Percentiles rank a stretch among this genome's conserved stretches.
Conservation (phyloP, 2,888 invertebrate species). For the Chydorus sphaericus region DNA sequence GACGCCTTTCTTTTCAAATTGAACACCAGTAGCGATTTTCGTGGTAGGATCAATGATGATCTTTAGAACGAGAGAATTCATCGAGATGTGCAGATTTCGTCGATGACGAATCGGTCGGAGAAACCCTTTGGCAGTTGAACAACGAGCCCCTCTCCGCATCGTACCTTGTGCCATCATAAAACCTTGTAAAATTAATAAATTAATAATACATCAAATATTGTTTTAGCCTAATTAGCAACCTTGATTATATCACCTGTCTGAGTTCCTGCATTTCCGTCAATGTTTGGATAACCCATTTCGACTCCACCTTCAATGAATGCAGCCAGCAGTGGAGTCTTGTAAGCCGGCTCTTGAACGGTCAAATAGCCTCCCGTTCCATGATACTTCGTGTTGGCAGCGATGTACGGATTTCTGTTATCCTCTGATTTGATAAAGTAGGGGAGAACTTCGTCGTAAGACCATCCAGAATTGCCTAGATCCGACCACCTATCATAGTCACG, state of each 20-base stretch:
- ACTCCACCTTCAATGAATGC: conserved; percentile 23
- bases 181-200: conserved; percentile 34
- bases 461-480: conserved; percentile 63
- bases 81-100: conserved; percentile 60
- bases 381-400: conserved; percentile 64
- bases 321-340: conserved; percentile 21
- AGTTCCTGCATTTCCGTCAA: conserved; percentile 69
- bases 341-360: conserved; percentile 14
- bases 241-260: conserved; percentile 60
- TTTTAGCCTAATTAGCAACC: background rate
- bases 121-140: conserved; percentile 74
- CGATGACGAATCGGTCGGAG: conserved; percentile 59
- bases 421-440: conserved; percentile 68
- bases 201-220: background rate
- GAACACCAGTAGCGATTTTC: conserved; percentile 61
- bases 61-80: conserved; percentile 64
- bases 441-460: conserved; percentile 60
- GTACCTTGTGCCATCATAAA: conserved; percentile 76
- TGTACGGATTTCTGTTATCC: conserved; percentile 75
- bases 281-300: conserved; percentile 46
- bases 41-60: conserved; percentile 54
- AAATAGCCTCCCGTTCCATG: conserved; percentile 38
- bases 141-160: conserved; percentile 65
- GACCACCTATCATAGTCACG: conserved; percentile 81
- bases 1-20: conserved; percentile 49